Base-by-base conservation (phyloP, 2,888 invertebrate species). In the Caenorhabditis becei region DNA sequence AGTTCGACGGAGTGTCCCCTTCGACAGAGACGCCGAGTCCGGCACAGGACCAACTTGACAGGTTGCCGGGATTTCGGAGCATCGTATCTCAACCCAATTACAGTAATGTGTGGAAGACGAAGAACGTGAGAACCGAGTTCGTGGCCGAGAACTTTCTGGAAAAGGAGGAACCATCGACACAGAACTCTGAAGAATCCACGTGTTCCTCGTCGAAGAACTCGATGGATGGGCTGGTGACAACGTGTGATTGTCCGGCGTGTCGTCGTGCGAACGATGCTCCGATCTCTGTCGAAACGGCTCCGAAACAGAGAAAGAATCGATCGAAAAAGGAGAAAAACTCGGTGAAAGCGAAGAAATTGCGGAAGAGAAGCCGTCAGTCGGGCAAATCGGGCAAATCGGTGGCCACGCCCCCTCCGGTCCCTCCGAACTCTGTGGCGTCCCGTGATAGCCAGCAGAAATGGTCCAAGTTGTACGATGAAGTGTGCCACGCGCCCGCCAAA, bases 391-490 rank as follows among this genome's bases (percentile, higher is more conserved):
- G 11, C 1, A 26, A 26, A 54, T 26, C 32, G 4, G 32, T 32
- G 32, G 4, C 32, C 32, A 24, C 24, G 26, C 53, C 41, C 24
- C 53, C 53, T 18, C 53, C 56, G 51, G 37, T 23, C 23, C 70
- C 70, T 10, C 72, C 72, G 10, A 74, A 74, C 28, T 65, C 72
- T 3, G 56, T 65, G 0, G 49, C 35, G 2, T 62, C 72, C 23
- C 65, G n/a, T 0, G 58, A 41, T 0, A 65, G 49, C 26, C 56
- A 56, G 24, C 44, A 41, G 10, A 32, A 54, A 28, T 74, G 72
- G 72, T 35, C 26, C 26, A 63, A 74, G 14, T 32, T 74, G 14
- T 74, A 65, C 51, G 65, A 74, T n/a, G 58, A 74, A n/a, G 37
- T 20, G 2, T 20, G 49, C 16, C 49, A 32, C 28, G 49, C 72